Base-by-base conservation (phyloP, 2,113 vertebrate genomes). In the Aegypius monachus region DNA sequence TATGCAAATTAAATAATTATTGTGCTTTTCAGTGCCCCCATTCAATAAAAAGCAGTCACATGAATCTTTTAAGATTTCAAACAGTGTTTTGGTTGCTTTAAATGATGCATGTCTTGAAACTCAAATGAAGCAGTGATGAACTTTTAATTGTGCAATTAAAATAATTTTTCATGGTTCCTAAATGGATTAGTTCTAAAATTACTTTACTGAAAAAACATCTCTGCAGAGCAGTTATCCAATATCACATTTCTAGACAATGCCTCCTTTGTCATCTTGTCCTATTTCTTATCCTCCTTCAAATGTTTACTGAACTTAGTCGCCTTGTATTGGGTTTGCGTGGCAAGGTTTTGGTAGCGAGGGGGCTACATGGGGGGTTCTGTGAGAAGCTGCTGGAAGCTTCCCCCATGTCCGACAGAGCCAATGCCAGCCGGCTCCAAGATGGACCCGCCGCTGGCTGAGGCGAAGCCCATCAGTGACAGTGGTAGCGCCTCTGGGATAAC, bases 131-230 rank as follows among this genome's bases (percentile, higher is more conserved):
- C 21, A 78, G 20, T 62, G 85, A 92, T 81, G 63, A 16, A 77
- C 83, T 80, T 90, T 94, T 83, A 88, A 93, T 43, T 81, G 72
- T 11, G 15, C 42, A 86, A 86, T 88, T 68, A 83, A 86, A 96
- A 88, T 70, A 13, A 47, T 50, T 72, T 80, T 78, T 83, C 55
- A 59, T 52, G 50, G 55, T 63, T 95, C 93, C 58, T 62, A 71
- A 95, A 66, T 31, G 23, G 38, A 47, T 92, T 88, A 83, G 75
- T 67, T 92, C 77, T 73, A 93, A 95, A 95, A 95, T 74, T 88
- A 88, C 59, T 88, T 43, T 74, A 43, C 75, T 81, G 82, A 70
- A 88, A 85, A 88, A 15, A 12, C 6, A 68, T 36, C 66, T 90
- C 56, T 81, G 73, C 59, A 78, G 50, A 73, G 77, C 55, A 73